phyloP scores from a whole-genome alignment of 2,888 invertebrate genomes.

The Dynastes hyllus region DNA sequence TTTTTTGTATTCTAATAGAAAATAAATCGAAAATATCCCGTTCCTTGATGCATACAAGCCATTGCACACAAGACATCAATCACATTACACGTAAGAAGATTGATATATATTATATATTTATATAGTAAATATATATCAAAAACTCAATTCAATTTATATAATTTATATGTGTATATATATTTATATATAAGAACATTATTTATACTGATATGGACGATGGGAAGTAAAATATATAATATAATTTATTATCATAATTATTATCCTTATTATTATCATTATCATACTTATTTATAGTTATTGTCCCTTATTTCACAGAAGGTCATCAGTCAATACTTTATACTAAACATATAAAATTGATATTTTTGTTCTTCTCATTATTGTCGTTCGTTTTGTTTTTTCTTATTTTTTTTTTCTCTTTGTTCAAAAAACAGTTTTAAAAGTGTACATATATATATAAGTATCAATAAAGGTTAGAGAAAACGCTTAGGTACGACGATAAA shows the following conservation, averaged over 20 bases:
- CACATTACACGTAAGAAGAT: not conserved
- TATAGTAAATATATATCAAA: slow-evolving; percentile 22
- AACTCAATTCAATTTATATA: not conserved
- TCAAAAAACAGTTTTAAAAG: too few species aligned
- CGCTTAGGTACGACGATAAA: slow-evolving; percentile 52
- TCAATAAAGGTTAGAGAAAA: not conserved
- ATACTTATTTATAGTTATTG: slow-evolving; percentile 45
- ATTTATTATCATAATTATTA: not conserved
- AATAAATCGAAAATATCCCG: too few species aligned
- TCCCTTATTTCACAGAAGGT: slow-evolving; percentile 55
- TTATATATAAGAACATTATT: slow-evolving; percentile 44
- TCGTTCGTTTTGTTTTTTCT: slow-evolving; percentile 2
- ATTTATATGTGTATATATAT: slow-evolving; percentile 23
- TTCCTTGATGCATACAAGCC: not conserved
- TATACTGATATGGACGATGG: slow-evolving; percentile 57
- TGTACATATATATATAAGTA: not conserved
- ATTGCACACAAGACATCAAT: not conserved
- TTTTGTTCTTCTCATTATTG: slow-evolving; percentile 47
- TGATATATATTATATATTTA: not conserved
- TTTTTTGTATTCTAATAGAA: too few species aligned
- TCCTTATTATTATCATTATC: not conserved
- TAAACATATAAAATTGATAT: slow-evolving; percentile 55
- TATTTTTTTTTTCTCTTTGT: not conserved
- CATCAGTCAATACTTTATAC: slow-evolving; percentile 54
- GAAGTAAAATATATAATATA: slow-evolving; percentile 55